Base-by-base conservation (phyloP, 2,888 invertebrate genomes). In the Panorpa germanica region DNA sequence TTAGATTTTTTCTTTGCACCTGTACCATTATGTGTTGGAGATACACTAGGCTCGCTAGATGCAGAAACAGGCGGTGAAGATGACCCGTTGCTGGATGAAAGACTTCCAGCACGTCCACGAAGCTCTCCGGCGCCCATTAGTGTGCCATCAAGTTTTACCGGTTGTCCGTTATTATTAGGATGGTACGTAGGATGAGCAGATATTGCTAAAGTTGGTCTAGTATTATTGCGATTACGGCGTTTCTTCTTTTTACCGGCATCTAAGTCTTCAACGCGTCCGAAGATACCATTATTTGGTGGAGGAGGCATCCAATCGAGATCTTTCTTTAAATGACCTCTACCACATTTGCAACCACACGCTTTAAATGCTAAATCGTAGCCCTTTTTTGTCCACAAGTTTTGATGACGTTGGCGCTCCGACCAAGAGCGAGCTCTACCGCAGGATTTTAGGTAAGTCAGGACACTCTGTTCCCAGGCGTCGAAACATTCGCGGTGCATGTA, bases 401-500 rank as follows among this genome's bases (percentile, higher is more conserved):
- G 91, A 44, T 78, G 72, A 16, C 91, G 68, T 53, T 93, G 93
- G 34, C 88, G 68, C 51, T 93, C 91, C 20, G 88, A 88, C 93
- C 93, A 93, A 40, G 82, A 83, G 13, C 91, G 65, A 4, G 91
- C 90, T 19, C 91, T 61, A 28, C 90, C 88, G 57, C 85, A 85
- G 19, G 82, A 77, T 52, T 88, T 83, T 36, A 95, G 63, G 48
- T 83, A 86, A 30, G 78, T 75, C 40, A 93, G 63, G 34, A 93
- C 81, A 20, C 76, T 68, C 52, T 75, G 75, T 57, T 95, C 91
- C 88, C 90, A 95, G 43, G 75, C 70, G 41, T 88, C 85, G 60
- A 93, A 93, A 57, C 93, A 95, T 53, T 82, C 83, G 41, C 78
- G 72, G 63, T 95, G 95, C 93, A 95, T 93, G 52, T 77, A 90